These are phyloP conservation scores for Hippolais icterina DNA, from an alignment of 2,113 vertebrate genomes.

Conservation along the genomic window DNA sequence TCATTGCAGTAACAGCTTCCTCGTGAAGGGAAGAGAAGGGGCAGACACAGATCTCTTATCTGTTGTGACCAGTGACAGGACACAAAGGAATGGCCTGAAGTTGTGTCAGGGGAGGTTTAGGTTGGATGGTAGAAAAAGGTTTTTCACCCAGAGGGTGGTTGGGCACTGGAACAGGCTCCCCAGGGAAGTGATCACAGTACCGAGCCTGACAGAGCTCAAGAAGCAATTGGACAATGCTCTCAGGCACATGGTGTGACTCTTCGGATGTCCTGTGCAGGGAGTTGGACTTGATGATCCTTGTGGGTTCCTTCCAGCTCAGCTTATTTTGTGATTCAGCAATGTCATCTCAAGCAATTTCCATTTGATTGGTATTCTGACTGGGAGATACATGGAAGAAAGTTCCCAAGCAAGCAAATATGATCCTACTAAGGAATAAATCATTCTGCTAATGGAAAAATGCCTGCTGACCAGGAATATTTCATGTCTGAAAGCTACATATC, in stretches of 20 bases:
- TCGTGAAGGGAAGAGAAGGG: neutral
- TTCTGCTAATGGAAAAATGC: neutral
- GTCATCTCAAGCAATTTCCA: neutral
- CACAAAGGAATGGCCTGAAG: neutral
- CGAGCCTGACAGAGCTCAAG: neutral
- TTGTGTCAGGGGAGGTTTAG: neutral
- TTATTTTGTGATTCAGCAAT: neutral
- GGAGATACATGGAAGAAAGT: neutral
- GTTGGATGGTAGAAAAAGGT: neutral
- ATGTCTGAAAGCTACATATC: neutral
- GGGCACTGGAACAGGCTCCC: neutral
- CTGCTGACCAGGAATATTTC: neutral
- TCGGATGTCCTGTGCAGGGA: neutral
- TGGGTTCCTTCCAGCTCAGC: neutral
- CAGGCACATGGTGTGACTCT: neutral
- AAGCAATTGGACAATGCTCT: neutral
- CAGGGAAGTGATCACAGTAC: neutral
- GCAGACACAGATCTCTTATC: neutral
- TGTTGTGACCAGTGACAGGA: neutral
- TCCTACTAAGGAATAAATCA: neutral
- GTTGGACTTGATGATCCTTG: neutral
- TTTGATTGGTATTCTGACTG: neutral
- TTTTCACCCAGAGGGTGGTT: rapidly evolving
- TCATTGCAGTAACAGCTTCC: neutral
- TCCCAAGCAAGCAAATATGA: neutral